Conservation (phyloP, 2,797 vertebrate species). For the Astyanax mexicanus region DNA sequence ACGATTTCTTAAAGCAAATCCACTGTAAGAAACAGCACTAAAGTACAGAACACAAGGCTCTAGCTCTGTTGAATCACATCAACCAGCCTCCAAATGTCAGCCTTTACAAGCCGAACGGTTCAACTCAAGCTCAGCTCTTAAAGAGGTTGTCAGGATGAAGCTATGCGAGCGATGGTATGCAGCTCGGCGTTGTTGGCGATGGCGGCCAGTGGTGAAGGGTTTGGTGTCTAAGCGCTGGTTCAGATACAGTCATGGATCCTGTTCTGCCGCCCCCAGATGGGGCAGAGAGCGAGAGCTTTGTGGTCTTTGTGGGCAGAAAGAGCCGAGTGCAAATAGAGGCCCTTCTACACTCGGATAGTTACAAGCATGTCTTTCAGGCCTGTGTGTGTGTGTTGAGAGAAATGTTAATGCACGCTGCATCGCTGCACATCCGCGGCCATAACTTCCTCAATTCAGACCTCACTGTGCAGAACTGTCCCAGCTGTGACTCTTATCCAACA, state of each 20-base stretch:
- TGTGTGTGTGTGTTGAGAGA: background rate
- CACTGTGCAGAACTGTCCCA: background rate
- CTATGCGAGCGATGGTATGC: slow-evolving; percentile 17
- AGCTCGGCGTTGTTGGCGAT: background rate
- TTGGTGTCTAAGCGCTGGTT: slow-evolving; percentile 10
- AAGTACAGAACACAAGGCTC: background rate
- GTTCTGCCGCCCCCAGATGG: background rate
- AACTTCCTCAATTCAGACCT: background rate
- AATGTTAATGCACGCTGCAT: background rate
- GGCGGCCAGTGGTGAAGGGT: slow-evolving; percentile 1
- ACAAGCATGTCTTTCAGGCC: slow-evolving; percentile 30
- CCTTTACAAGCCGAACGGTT: slow-evolving; percentile 22
- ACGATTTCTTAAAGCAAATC: background rate
- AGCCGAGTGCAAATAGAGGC: slow-evolving; percentile 21
- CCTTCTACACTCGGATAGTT: background rate
- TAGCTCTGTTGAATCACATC: background rate
- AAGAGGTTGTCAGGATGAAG: slow-evolving; percentile 38
- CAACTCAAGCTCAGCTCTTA: slow-evolving; percentile 28
- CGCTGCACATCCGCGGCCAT: background rate
- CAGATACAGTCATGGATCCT: slow-evolving; percentile 22
- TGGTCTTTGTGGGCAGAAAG: slow-evolving; percentile 23
- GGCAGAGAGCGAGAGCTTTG: slow-evolving; percentile 25
- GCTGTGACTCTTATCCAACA: too few relatives aligned
- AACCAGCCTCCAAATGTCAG: slow-evolving; percentile 21
- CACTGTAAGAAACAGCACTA: background rate